These are phyloP conservation scores for Silurus aristotelis DNA, from an alignment of 2,797 vertebrate genomes.

Conservation along the genomic window DNA sequence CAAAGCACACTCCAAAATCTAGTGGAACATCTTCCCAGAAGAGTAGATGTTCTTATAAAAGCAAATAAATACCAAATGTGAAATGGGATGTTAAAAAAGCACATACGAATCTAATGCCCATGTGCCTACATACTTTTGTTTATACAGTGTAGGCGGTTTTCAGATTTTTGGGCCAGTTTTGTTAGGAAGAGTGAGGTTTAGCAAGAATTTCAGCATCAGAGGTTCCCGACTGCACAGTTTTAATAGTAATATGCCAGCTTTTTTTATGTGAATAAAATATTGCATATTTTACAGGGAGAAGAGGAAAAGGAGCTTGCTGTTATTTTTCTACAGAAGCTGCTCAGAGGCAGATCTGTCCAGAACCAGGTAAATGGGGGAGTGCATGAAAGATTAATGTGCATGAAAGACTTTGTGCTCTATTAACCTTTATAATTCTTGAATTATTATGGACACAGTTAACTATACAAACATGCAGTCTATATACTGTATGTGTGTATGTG, in stretches of 20 bases:
- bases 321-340: constrained; percentile 84
- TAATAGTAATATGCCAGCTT: neutral
- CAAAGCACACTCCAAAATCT: too few species aligned
- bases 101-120: too few species aligned
- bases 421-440: neutral
- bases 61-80: too few species aligned
- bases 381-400: neutral
- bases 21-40: too few species aligned
- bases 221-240: neutral
- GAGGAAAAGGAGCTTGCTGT: constrained; percentile 86
- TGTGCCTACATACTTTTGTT: too few species aligned
- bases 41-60: too few species aligned
- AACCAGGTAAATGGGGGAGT: constrained; percentile 73
- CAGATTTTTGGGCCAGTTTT: too few species aligned
- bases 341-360: constrained; percentile 86
- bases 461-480: neutral
- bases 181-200: too few species aligned
- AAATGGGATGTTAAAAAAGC: too few species aligned
- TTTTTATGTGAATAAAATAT: neutral
- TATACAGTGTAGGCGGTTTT: too few species aligned
- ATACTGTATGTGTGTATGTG: neutral
- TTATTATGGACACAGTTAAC: neutral
- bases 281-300: constrained; percentile 73
- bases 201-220: too few species aligned
- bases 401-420: too few species aligned